These are phyloP conservation scores for Alexandromys oeconomus DNA, from an alignment of 2,797 vertebrate species.

Conservation along the genomic window DNA sequence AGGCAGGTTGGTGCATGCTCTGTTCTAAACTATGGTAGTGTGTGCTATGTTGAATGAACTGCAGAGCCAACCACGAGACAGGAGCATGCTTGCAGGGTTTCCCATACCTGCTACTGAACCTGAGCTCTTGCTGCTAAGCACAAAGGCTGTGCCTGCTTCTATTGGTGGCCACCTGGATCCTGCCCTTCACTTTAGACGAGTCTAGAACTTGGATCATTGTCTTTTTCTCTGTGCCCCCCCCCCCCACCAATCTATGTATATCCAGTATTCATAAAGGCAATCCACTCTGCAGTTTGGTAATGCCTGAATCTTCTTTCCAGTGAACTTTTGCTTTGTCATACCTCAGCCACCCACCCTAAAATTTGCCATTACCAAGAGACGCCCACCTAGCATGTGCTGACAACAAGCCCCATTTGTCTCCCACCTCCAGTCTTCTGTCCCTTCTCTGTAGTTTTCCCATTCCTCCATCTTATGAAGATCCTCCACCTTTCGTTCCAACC, in stretches of 20 bases:
- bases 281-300: neutral
- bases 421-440: neutral
- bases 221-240: neutral
- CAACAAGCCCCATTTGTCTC: neutral
- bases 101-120: neutral
- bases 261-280: neutral
- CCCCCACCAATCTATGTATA: neutral
- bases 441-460: neutral
- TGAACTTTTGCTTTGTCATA: neutral
- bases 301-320: neutral
- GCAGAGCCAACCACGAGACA: neutral
- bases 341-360: neutral
- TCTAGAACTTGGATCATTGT: neutral
- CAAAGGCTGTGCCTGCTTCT: neutral
- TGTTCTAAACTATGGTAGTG: neutral
- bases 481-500: neutral
- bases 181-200: neutral
- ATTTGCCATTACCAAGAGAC: neutral
- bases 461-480: neutral
- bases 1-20: constrained; percentile 92
- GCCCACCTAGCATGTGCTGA: neutral
- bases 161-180: neutral
- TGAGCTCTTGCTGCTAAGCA: neutral
- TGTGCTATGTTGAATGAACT: neutral
- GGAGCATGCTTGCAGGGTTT: neutral